These are phyloP conservation scores for Manduca sexta DNA, from an alignment of 1,140 invertebrate species.

Conservation along the genomic window DNA sequence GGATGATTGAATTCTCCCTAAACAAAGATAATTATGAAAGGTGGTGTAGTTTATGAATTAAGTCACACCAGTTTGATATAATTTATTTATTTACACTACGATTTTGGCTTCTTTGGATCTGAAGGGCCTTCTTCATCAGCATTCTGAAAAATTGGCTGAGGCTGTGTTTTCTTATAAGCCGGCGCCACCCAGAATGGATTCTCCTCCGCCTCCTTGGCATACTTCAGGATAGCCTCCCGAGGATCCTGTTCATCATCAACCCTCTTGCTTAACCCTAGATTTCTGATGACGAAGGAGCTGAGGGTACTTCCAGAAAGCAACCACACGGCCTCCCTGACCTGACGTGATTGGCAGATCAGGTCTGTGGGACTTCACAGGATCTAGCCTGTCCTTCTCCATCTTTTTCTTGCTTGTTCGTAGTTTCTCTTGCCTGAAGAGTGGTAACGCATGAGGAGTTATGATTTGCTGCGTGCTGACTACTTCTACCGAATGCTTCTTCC, in stretches of 20 bases:
- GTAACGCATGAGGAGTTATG: constrained; percentile 97
- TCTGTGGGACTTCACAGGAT: constrained; percentile 92
- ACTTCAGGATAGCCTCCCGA: constrained; percentile 96
- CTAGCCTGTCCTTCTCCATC: constrained; percentile 92
- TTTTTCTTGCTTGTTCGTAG: constrained; percentile 91
- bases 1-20: no score
- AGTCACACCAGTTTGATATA: no score
- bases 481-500: constrained; percentile 87
- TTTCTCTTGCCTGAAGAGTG: constrained; percentile 95
- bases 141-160: constrained; percentile 82
- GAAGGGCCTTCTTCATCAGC: constrained; percentile 76
- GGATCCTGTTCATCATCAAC: constrained; percentile 98
- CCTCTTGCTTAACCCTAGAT: constrained; percentile 93
- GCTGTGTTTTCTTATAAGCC: constrained; percentile 91
- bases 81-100: no score
- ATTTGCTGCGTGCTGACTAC: constrained; percentile 93
- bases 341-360: constrained; percentile 98
- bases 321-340: constrained; percentile 94
- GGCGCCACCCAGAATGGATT: constrained; percentile 98
- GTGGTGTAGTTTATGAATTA: no score
- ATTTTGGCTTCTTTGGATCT: constrained; percentile 60
- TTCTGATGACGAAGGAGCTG: constrained; percentile 97
- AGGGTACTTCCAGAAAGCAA: constrained; percentile 96
- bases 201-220: constrained; percentile 96
- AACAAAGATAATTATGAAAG: no score